phyloP scores from a whole-genome alignment of 2,888 invertebrate species.

The Blastobasis adustella region DNA sequence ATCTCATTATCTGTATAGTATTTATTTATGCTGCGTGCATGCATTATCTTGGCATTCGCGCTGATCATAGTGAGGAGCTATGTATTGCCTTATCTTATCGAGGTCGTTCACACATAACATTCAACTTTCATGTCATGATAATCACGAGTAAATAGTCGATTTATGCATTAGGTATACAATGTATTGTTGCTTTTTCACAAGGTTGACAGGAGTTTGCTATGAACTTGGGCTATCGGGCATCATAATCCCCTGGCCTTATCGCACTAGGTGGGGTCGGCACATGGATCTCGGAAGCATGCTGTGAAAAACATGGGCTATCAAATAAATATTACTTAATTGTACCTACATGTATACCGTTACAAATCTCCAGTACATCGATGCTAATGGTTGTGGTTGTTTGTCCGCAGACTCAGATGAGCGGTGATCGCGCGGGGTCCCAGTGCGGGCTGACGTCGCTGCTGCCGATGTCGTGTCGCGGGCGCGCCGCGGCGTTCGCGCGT shows the following conservation, averaged over 20 bases:
- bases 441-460: slow-evolving; percentile 81
- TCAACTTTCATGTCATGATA: slow-evolving; percentile 44
- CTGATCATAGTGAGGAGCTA: slow-evolving; percentile 33
- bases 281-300: no score
- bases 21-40: not conserved
- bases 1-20: not conserved
- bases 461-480: slow-evolving; percentile 86
- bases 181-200: not conserved
- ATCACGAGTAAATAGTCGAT: slow-evolving; percentile 15
- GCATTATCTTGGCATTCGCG: slow-evolving; percentile 22
- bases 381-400: slow-evolving; percentile 9
- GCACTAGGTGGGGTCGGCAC: no score
- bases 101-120: slow-evolving; percentile 67
- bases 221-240: no score
- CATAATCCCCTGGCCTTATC: no score
- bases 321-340: no score
- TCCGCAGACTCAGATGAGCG: slow-evolving; percentile 73
- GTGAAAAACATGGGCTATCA: no score
- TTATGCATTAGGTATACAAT: not conserved
- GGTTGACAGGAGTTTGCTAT: not conserved
- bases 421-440: slow-evolving; percentile 72
- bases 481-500: slow-evolving; percentile 87
- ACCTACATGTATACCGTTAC: no score
- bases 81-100: slow-evolving; percentile 52
- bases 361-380: not conserved